A percentile compares a stretch with the other conserved stretches of the same genome.
Evolutionary conservation across 1,140 invertebrate species (phyloP).

Genomic region (Atta cephalotes): DNA sequence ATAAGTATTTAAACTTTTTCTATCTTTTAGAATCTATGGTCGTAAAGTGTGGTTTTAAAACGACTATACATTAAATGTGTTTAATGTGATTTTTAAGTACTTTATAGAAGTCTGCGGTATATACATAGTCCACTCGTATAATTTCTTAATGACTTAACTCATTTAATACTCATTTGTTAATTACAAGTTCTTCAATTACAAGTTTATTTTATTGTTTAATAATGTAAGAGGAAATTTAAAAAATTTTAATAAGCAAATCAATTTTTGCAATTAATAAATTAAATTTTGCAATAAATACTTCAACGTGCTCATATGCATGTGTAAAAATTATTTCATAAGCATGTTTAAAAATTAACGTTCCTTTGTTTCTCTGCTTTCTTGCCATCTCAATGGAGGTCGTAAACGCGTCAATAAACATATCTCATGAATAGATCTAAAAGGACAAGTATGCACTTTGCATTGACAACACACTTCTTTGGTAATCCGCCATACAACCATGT

Average conservation of each 20-base stretch:
- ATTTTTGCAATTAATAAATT: constrained; percentile 18
- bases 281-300: neutral
- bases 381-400: neutral
- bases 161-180: neutral
- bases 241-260: neutral
- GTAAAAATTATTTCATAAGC: neutral
- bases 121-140: neutral
- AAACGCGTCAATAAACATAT: constrained; percentile 23
- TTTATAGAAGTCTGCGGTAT: neutral
- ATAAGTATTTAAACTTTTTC: constrained; percentile 69
- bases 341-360: neutral
- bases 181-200: neutral
- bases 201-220: neutral
- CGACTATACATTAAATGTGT: constrained; percentile 20
- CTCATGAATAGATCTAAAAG: constrained; percentile 31
- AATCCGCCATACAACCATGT: constrained; percentile 64
- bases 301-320: neutral
- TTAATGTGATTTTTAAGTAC: neutral
- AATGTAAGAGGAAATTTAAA: neutral
- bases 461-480: constrained; percentile 59
- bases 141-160: constrained; percentile 28
- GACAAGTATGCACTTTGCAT: constrained; percentile 58
- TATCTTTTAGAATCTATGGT: constrained; percentile 63
- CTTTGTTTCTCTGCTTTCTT: neutral
- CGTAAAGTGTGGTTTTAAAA: constrained; percentile 43